phyloP scores from a whole-genome alignment of 2,113 vertebrate species.

The Mastomys natalensis region DNA sequence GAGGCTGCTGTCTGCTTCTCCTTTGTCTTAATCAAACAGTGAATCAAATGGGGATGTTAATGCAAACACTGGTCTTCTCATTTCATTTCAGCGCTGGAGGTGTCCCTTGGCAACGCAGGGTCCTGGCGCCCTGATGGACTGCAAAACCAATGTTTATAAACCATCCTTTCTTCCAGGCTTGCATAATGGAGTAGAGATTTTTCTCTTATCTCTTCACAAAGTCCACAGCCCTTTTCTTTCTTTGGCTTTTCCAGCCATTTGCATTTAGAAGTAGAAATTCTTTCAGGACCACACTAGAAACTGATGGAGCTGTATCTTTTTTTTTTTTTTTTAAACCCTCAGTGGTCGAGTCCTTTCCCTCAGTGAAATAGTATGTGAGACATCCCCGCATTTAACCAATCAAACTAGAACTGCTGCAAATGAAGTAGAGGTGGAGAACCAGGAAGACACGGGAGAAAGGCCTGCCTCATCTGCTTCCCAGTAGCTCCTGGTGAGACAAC shows the following conservation, averaged over 20 bases:
- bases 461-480: background rate
- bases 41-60: slow-evolving; percentile 73
- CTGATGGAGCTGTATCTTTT: background rate
- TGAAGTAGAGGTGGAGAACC: background rate
- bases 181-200: slow-evolving; percentile 69
- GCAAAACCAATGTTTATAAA: slow-evolving; percentile 74
- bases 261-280: slow-evolving; percentile 64
- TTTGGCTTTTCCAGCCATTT: slow-evolving; percentile 57
- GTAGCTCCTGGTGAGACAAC: background rate
- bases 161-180: slow-evolving; percentile 64
- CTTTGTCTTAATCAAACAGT: slow-evolving; percentile 74
- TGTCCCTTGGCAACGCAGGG: slow-evolving; percentile 73
- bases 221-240: slow-evolving; percentile 50
- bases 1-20: background rate
- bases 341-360: background rate
- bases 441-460: background rate
- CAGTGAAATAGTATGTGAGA: slow-evolving; percentile 3
- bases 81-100: slow-evolving; percentile 68
- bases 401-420: background rate
- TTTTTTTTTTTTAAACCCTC: background rate
- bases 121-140: slow-evolving; percentile 28
- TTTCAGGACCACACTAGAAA: slow-evolving; percentile 25
- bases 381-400: background rate
- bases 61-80: slow-evolving; percentile 65
- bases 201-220: slow-evolving; percentile 71